A percentile compares a stretch with the other conserved stretches of the same genome.
phyloP scores from a whole-genome alignment of 2,888 invertebrate genomes.

The Malachius bipustulatus region DNA sequence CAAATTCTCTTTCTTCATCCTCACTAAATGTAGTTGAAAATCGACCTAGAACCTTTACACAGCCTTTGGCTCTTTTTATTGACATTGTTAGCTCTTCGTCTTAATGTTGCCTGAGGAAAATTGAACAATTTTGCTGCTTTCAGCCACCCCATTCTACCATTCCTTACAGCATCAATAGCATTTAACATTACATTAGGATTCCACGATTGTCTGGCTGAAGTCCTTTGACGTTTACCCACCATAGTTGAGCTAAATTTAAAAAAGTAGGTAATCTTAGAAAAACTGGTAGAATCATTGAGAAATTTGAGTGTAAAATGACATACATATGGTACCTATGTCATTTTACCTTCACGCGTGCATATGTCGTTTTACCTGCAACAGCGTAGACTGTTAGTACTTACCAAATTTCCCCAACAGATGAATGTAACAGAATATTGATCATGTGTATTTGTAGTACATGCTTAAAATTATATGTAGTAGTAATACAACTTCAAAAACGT shows the following conservation, averaged over 20 bases:
- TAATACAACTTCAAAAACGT: too few relatives aligned
- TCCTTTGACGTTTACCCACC: conserved; percentile 1
- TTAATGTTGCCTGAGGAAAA: conserved; percentile 11
- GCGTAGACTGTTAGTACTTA: too few relatives aligned
- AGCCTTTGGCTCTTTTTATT: conserved; percentile 4
- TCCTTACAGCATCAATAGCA: conserved; percentile 15
- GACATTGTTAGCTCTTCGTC: conserved; percentile 11
- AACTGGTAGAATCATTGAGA: background rate
- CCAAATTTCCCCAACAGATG: too few relatives aligned
- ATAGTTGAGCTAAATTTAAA: background rate
- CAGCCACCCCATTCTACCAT: conserved; percentile 19
- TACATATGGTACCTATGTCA: too few relatives aligned
- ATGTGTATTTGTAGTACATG: too few relatives aligned
- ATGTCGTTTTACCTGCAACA: conserved; percentile 3
- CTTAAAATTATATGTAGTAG: too few relatives aligned
- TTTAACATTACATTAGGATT: background rate
- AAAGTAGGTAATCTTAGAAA: background rate
- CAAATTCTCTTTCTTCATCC: conserved; percentile 2
- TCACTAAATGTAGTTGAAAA: conserved; percentile 3
- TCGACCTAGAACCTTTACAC: conserved; percentile 2
- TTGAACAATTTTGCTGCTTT: conserved; percentile 6
- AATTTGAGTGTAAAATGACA: conserved; percentile 1
- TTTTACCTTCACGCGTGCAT: conserved; percentile 2
- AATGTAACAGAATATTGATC: too few relatives aligned
- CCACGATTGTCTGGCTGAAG: conserved; percentile 1